Evolutionary conservation across 1,140 invertebrate genomes (phyloP).

Genomic region (Drosophila oshimai): DNA sequence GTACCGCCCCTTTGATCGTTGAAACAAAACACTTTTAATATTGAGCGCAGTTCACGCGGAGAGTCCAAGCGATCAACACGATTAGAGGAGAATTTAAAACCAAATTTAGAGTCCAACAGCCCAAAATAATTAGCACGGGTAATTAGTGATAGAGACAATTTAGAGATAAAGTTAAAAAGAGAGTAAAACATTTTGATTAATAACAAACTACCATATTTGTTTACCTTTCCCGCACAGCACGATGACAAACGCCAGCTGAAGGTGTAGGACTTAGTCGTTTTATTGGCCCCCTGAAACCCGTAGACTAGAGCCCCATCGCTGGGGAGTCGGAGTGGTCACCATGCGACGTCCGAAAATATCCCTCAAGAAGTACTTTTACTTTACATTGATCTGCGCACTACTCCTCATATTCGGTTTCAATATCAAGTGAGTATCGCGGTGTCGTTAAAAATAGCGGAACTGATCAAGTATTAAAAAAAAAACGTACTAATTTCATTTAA

Average conservation of each 20-base stretch:
- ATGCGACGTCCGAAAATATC: constrained; percentile 82
- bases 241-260: constrained; percentile 43
- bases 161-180: neutral
- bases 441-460: neutral
- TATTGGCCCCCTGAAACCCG: constrained; percentile 1
- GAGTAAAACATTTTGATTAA: neutral
- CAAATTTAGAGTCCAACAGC: neutral
- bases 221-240: constrained; percentile 15
- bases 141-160: constrained; percentile 17
- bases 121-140: constrained; percentile 32
- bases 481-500: constrained; percentile 1
- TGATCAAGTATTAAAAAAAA: neutral
- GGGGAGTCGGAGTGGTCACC: constrained; percentile 22
- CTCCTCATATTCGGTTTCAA: constrained; percentile 80
- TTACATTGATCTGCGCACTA: constrained; percentile 75
- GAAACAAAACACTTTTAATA: constrained; percentile 2
- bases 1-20: constrained; percentile 1
- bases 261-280: constrained; percentile 21
- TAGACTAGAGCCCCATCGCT: constrained; percentile 8
- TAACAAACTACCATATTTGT: constrained; percentile 4
- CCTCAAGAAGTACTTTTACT: constrained; percentile 81
- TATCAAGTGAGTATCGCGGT: constrained; percentile 69
- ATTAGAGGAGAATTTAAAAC: neutral
- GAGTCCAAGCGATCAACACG: constrained; percentile 17
- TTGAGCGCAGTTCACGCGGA: constrained; percentile 10